phyloP scores from a whole-genome alignment of 2,888 invertebrate genomes.

The Lithosia quadra region DNA sequence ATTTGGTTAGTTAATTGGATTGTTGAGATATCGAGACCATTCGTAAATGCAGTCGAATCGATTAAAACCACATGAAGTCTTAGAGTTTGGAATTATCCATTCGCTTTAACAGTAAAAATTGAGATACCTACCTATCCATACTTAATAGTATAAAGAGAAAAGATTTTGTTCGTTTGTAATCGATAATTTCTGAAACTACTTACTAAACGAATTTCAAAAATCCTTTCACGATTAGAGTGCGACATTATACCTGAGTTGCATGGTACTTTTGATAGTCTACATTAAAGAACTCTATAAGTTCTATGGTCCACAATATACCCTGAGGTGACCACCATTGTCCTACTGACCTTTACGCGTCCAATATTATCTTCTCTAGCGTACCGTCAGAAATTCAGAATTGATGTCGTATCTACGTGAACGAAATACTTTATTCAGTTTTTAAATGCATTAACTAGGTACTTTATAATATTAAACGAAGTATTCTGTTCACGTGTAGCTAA shows the following conservation, averaged over 20 bases:
- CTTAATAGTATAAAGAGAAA: no score
- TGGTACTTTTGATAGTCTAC: no score
- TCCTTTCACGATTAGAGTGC: no score
- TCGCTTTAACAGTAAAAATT: background rate
- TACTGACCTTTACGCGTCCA: slow-evolving; percentile 33
- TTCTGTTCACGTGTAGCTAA: background rate
- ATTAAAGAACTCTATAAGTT: no score
- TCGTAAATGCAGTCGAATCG: background rate
- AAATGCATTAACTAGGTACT: background rate
- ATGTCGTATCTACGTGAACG: background rate
- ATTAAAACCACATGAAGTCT: background rate
- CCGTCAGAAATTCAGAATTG: no score
- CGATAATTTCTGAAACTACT: no score
- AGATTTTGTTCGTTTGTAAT: no score
- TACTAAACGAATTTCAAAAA: no score
- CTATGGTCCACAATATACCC: background rate
- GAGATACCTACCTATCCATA: no score
- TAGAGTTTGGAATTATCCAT: background rate
- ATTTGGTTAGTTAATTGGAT: background rate
- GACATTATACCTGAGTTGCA: no score
- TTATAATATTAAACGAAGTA: background rate
- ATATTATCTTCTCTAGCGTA: slow-evolving; percentile 8
- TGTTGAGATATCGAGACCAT: background rate
- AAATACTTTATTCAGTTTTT: background rate
- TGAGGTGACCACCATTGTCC: slow-evolving; percentile 4